Evolutionary conservation across 2,888 invertebrate species (phyloP).

Genomic region (Chaetogeoica ovagalla): DNA sequence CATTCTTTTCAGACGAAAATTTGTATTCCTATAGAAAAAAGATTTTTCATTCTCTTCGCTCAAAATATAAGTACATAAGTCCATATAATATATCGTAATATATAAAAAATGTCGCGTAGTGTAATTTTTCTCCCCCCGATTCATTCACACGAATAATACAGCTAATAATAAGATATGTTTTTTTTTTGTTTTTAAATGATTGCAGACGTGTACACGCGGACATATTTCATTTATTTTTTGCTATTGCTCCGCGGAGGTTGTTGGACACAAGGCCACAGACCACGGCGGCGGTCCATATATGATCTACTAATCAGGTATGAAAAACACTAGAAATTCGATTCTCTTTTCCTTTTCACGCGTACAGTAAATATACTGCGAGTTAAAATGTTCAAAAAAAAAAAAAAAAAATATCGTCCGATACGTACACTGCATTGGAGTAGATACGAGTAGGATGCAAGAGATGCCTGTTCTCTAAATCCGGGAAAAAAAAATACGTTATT

Average conservation of each 20-base stretch:
- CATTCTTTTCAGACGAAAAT: no score
- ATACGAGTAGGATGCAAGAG: no score
- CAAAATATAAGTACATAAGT: no score
- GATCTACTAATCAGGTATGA: conserved; percentile 51
- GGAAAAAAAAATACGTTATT: no score
- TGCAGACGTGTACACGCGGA: conserved; percentile 10
- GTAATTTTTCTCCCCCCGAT: not conserved
- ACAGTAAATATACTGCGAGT: not conserved
- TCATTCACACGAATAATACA: not conserved
- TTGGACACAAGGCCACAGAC: conserved; percentile 19
- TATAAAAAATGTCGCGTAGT: not conserved
- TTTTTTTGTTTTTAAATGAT: conserved; percentile 33
- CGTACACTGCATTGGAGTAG: no score
- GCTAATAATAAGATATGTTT: not conserved
- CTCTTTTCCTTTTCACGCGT: not conserved
- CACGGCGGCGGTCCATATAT: conserved; percentile 39
- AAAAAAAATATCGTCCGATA: no score
- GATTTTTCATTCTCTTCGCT: no score
- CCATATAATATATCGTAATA: no score
- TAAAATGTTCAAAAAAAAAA: not conserved
- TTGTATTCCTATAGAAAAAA: no score
- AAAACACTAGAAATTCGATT: conserved; percentile 25
- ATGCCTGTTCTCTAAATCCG: no score
- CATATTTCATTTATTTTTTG: not conserved
- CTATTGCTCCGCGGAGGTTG: not conserved